Percentiles rank a stretch among this genome's conserved stretches.
phyloP scores from a whole-genome alignment of 2,113 vertebrate species.

The Heterocephalus glaber region DNA sequence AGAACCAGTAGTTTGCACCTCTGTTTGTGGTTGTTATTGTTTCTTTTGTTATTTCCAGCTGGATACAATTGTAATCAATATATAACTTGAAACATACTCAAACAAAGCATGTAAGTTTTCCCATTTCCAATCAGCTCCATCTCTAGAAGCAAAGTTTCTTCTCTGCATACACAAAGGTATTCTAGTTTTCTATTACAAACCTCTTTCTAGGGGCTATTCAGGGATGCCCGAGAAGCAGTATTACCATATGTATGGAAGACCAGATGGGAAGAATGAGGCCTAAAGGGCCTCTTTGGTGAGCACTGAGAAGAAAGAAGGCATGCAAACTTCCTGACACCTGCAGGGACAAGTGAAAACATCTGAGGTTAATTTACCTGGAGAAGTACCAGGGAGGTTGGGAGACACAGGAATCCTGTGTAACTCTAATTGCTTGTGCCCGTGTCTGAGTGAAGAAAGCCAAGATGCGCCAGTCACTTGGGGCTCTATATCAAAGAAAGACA shows the following conservation, averaged over 20 bases:
- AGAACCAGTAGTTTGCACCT: not conserved
- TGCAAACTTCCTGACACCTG: too few species aligned
- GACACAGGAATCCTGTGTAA: too few species aligned
- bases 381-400: too few species aligned
- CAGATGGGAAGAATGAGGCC: too few species aligned
- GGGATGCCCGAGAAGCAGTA: not conserved
- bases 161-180: not conserved
- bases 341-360: too few species aligned
- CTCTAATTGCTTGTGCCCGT: too few species aligned
- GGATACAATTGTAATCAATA: not conserved
- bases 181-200: not conserved
- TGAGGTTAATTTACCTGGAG: too few species aligned
- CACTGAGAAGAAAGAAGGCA: too few species aligned
- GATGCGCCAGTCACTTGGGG: too few species aligned
- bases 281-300: too few species aligned
- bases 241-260: not conserved
- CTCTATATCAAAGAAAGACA: too few species aligned
- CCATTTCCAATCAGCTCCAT: not conserved
- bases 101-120: not conserved
- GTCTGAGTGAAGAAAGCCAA: too few species aligned
- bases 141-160: conserved; percentile 17
- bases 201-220: not conserved
- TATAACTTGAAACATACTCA: not conserved
- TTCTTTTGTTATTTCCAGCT: not conserved
- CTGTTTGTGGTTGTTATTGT: not conserved